A percentile compares a stretch with the other conserved stretches of the same genome.
phyloP scores from a whole-genome alignment of 2,113 vertebrate species.

The Pagrus major region DNA sequence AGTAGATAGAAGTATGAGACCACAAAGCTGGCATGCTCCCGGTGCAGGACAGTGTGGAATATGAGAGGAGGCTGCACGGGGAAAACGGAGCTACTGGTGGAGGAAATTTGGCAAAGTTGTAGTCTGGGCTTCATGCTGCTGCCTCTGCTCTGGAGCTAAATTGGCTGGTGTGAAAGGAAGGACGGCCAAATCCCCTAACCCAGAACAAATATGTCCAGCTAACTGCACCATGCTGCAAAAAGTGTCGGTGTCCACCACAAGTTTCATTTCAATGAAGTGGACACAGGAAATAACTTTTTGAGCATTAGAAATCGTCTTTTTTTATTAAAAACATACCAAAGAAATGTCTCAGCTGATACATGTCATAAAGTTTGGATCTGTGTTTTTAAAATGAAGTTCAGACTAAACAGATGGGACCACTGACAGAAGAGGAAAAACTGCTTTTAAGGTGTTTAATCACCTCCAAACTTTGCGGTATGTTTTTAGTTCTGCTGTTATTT shows the following conservation, averaged over 20 bases:
- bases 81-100: conserved; percentile 53
- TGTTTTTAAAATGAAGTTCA: not conserved
- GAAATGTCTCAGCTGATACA: not conserved
- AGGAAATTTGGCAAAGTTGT: conserved; percentile 67
- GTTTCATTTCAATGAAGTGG: not conserved
- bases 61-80: conserved; percentile 45
- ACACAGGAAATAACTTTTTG: not conserved
- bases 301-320: not conserved
- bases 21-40: conserved; percentile 37
- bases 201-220: conserved; percentile 62
- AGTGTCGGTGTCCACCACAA: not conserved
- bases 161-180: conserved; percentile 63
- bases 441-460: not conserved
- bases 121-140: conserved; percentile 65
- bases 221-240: conserved; percentile 47
- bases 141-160: conserved; percentile 66
- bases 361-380: not conserved
- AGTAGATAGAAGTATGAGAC: conserved; percentile 11
- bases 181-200: conserved; percentile 72
- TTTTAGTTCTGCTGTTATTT: not conserved
- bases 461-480: not conserved
- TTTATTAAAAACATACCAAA: not conserved
- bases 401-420: not conserved
- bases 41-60: conserved; percentile 47
- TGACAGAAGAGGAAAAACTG: not conserved